These are phyloP conservation scores for Cylindroiulus punctatus DNA, from an alignment of 2,888 invertebrate species.

Conservation along the genomic window DNA sequence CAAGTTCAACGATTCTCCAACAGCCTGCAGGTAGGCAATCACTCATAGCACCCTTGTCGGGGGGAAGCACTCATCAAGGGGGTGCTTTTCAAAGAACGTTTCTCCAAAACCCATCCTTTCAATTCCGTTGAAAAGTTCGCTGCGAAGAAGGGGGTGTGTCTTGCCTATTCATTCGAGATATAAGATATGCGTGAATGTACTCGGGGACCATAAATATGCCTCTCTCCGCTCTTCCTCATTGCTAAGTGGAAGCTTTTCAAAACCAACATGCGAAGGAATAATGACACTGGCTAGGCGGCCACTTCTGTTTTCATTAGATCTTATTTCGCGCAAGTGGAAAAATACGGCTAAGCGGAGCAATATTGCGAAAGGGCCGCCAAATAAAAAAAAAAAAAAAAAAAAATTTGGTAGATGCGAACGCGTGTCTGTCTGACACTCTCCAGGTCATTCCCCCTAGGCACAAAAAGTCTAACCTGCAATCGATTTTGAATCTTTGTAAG, in stretches of 20 bases:
- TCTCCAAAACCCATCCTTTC: not conserved
- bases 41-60: not conserved
- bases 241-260: not conserved
- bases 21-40: not conserved
- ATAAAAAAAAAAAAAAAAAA: not conserved
- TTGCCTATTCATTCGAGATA: not conserved
- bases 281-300: not conserved
- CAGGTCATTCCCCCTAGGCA: conserved; percentile 28
- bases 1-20: too few relatives aligned
- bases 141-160: not conserved
- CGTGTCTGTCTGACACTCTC: not conserved
- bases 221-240: not conserved
- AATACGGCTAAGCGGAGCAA: conserved; percentile 8
- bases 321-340: not conserved
- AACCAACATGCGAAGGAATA: not conserved
- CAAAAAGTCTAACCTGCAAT: not conserved
- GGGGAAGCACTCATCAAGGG: not conserved
- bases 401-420: not conserved
- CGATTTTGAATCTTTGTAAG: conserved; percentile 25
- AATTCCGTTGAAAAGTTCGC: not conserved
- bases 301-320: conserved; percentile 44
- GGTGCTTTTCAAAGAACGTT: not conserved
- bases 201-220: not conserved
- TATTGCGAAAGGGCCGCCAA: not conserved
- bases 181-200: not conserved